Evolutionary conservation across 92 coral and sea anemone species (phyloP), one percentile per base, ranked within the genome.

Genomic region (Desmophyllum pertusum): DNA sequence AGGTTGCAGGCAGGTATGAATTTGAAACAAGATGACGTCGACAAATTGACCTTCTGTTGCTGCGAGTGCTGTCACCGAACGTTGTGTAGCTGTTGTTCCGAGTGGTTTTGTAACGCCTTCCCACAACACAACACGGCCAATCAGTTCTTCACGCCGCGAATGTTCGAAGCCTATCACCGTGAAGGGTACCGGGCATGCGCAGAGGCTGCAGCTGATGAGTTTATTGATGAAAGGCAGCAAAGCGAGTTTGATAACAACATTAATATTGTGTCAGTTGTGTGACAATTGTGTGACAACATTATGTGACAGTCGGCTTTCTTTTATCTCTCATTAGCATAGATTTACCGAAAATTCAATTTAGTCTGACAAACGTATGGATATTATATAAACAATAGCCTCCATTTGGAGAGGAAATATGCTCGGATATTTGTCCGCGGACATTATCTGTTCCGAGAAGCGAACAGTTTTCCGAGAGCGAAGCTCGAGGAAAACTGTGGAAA

Each of bases 121-220:
- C 93, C 93, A 6, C 89, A 81, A 27, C 90, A 89, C 84, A 42
- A 19, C 23, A 85, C 89, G 42, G 93, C 76, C 21, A 89, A 89
- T 53, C 93, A 89, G 89, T 89, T 89, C 74, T 89, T 89, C 83
- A 89, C 93, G 18, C 90, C 93, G 19, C 39, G 83, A 6, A 67
- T 85, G 84, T 89, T 89, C 55, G 45, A 57, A 23, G 93, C 87
- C 11, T 89, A 89, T 27, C 93, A 89, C 33, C 59, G 84, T 10
- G 90, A 89, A 36, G 93, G 93, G 38, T 89, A 89, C 77, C 17
- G 64, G 71, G 93, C 93, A 89, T 89, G 93, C 67, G 18, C 36
- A 39, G 79, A 67, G 29, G 84, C 90, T 18, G 79, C 73, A 75
- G 90, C 79, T 81, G 90, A 86, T 2, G 81, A 65, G 57, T 46